Evolutionary conservation across 2,888 invertebrate genomes (phyloP).

Genomic region (Drosophila picticornis): DNA sequence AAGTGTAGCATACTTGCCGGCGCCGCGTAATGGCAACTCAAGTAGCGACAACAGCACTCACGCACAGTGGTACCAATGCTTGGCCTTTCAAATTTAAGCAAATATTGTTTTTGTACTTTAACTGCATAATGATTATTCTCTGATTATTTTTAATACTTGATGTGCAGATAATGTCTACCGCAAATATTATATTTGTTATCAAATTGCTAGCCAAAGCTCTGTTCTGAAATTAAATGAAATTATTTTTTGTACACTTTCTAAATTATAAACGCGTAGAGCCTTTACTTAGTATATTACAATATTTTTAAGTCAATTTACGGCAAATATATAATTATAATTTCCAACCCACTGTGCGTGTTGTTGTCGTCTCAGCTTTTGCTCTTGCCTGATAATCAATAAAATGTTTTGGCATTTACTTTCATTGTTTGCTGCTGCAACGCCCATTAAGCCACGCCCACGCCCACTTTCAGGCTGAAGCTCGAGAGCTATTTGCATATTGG

Average conservation of each 20-base stretch:
- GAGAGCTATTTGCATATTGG: slow-evolving; percentile 74
- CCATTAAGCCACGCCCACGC: slow-evolving; percentile 65
- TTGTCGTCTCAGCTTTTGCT: slow-evolving; percentile 43
- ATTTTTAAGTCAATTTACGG: not conserved
- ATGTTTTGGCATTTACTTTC: slow-evolving; percentile 82
- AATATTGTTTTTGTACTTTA: not conserved
- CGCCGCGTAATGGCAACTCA: slow-evolving; percentile 76
- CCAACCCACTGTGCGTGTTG: slow-evolving; percentile 45
- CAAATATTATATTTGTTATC: not conserved
- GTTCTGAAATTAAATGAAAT: not conserved
- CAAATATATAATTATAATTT: not conserved
- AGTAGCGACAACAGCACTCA: slow-evolving; percentile 52
- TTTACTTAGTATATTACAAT: rapidly evolving
- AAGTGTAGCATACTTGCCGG: slow-evolving; percentile 74
- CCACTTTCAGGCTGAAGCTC: slow-evolving; percentile 39
- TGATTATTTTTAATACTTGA: not conserved
- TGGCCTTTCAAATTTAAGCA: not conserved
- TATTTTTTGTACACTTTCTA: not conserved
- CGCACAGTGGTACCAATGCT: slow-evolving; percentile 40
- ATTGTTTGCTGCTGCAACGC: slow-evolving; percentile 79
- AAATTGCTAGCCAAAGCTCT: not conserved
- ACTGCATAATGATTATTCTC: not conserved
- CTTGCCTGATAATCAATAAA: slow-evolving; percentile 77
- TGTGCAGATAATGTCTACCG: not conserved
- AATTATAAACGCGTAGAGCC: not conserved